These are phyloP conservation scores for Lasius fuliginosus DNA, from an alignment of 2,888 invertebrate genomes.

Conservation along the genomic window DNA sequence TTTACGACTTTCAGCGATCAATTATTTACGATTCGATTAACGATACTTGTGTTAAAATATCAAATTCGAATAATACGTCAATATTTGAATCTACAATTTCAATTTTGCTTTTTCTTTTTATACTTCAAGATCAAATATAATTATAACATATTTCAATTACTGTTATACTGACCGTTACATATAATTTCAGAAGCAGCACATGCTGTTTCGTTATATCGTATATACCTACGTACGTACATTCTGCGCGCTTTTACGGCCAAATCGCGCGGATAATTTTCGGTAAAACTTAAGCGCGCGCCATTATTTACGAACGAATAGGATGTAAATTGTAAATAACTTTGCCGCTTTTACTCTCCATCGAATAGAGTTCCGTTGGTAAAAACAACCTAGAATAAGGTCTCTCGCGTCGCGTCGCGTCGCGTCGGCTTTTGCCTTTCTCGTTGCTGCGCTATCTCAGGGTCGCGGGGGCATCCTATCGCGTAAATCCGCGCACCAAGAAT, in stretches of 20 bases:
- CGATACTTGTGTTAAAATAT: background rate
- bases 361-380: slow-evolving; percentile 16
- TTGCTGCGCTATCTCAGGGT: slow-evolving; percentile 52
- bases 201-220: slow-evolving; percentile 20
- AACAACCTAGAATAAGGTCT: slow-evolving; percentile 32
- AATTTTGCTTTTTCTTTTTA: background rate
- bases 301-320: slow-evolving; percentile 45
- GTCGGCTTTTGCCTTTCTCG: slow-evolving; percentile 27
- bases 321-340: slow-evolving; percentile 62
- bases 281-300: slow-evolving; percentile 16
- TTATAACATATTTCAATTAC: slow-evolving; percentile 24
- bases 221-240: no score
- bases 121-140: background rate
- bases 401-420: slow-evolving; percentile 15
- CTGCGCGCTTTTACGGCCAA: background rate
- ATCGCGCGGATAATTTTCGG: slow-evolving; percentile 34
- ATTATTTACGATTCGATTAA: slow-evolving; percentile 14
- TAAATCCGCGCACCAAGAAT: slow-evolving; percentile 74
- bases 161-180: background rate
- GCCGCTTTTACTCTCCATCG: slow-evolving; percentile 33
- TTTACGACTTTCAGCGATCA: slow-evolving; percentile 12
- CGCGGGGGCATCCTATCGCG: slow-evolving; percentile 72
- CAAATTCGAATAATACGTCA: background rate
- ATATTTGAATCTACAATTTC: background rate
- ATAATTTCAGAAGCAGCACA: slow-evolving; percentile 4